A percentile compares a stretch with the other conserved stretches of the same genome.
Evolutionary conservation across 2,113 vertebrate genomes (phyloP).

Genomic region (Neomonachus schauinslandi): DNA sequence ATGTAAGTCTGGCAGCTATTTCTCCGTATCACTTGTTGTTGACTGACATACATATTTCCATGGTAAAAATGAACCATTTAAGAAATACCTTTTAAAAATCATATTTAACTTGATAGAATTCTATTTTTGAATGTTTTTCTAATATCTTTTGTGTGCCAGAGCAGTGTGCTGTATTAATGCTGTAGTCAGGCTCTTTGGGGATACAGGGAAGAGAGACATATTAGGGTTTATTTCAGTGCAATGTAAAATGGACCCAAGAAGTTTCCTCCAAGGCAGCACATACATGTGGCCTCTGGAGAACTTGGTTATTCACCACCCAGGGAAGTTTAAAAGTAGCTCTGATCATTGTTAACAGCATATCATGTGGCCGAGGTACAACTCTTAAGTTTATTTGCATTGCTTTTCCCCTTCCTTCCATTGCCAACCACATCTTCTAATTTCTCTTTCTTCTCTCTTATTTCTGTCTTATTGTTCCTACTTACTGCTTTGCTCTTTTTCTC

Average conservation of each 20-base stretch:
- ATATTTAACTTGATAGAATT: not conserved
- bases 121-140: not conserved
- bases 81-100: not conserved
- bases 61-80: constrained; percentile 1
- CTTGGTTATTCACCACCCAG: not conserved
- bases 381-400: not conserved
- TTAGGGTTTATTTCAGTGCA: constrained; percentile 7
- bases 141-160: not conserved
- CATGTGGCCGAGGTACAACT: not conserved
- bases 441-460: not conserved
- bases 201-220: not conserved
- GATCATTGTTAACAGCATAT: not conserved
- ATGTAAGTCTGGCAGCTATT: not conserved
- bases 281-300: not conserved
- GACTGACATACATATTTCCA: not conserved
- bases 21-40: not conserved
- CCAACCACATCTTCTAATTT: not conserved
- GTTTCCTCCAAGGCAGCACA: not conserved
- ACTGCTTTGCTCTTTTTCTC: not conserved
- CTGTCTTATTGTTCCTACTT: not conserved
- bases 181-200: not conserved
- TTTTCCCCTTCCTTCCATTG: not conserved
- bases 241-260: not conserved
- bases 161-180: not conserved
- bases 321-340: not conserved